These are phyloP conservation scores for Lycaon pictus DNA, from an alignment of 2,113 vertebrate species.

Conservation along the genomic window DNA sequence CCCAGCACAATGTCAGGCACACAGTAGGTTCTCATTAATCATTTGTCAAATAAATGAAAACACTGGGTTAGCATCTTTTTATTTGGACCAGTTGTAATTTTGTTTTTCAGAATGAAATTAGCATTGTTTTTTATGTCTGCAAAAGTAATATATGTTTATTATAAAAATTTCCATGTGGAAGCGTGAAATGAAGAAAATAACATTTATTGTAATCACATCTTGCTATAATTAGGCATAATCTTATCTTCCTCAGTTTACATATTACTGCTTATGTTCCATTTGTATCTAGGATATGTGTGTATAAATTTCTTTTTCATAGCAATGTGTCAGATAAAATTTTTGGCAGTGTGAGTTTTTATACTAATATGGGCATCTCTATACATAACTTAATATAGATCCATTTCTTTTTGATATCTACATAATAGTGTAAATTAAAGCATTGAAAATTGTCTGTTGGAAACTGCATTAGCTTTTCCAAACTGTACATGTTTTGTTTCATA, in stretches of 20 bases:
- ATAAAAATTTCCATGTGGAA: not conserved
- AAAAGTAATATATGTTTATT: not conserved
- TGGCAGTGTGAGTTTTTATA: not conserved
- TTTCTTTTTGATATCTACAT: slow-evolving; percentile 26
- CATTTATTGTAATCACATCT: not conserved
- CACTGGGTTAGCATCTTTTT: not conserved
- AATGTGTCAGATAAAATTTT: slow-evolving; percentile 34
- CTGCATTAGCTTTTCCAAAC: slow-evolving; percentile 32
- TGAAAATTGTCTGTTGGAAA: slow-evolving; percentile 1
- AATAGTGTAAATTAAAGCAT: slow-evolving; percentile 26
- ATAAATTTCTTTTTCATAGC: slow-evolving; percentile 31
- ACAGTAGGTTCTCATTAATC: not conserved
- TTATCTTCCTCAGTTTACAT: not conserved
- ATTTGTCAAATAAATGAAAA: slow-evolving; percentile 26
- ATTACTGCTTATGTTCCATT: slow-evolving; percentile 13
- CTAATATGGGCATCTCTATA: slow-evolving; percentile 7
- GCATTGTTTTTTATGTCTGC: slow-evolving; percentile 4
- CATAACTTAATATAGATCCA: not conserved
- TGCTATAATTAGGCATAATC: not conserved
- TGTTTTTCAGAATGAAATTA: slow-evolving; percentile 17
- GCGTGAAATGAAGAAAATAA: slow-evolving; percentile 24
- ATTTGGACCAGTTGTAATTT: slow-evolving; percentile 18
- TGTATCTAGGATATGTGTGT: not conserved
- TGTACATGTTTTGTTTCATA: not conserved
- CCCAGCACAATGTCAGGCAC: not conserved